Percentiles rank a stretch among this genome's conserved stretches.
These are phyloP conservation scores for Lepidothrix coronata DNA, from an alignment of 2,113 vertebrate species.

Conservation along the genomic window DNA sequence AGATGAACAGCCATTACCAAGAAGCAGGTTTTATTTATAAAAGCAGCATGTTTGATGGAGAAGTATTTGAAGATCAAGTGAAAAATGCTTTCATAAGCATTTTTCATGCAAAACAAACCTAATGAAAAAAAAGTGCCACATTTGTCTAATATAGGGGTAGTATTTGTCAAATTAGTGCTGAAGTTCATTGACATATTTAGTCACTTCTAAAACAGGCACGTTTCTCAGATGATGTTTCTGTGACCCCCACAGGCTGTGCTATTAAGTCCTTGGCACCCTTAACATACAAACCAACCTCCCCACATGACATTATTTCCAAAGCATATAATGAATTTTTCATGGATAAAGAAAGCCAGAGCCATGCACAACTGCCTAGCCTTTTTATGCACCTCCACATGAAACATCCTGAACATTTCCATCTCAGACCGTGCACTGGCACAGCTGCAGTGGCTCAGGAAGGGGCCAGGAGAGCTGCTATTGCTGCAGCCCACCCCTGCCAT, in stretches of 20 bases:
- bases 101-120: neutral
- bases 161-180: neutral
- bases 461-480: neutral
- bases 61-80: neutral
- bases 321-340: neutral
- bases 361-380: accelerated
- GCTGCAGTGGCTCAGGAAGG: neutral
- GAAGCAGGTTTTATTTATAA: neutral
- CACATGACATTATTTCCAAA: neutral
- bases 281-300: neutral
- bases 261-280: neutral
- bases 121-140: neutral
- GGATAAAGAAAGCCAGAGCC: neutral
- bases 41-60: neutral
- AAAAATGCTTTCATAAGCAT: neutral
- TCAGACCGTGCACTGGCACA: accelerated
- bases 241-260: neutral
- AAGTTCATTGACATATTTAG: neutral
- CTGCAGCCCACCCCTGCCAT: neutral
- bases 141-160: neutral
- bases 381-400: accelerated
- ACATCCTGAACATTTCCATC: accelerated
- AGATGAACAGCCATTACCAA: neutral
- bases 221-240: neutral
- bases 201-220: neutral